Percentiles rank a stretch among this genome's conserved stretches.
phyloP scores from a whole-genome alignment of 2,797 vertebrate species.

The Sebastolobus altivelis region DNA sequence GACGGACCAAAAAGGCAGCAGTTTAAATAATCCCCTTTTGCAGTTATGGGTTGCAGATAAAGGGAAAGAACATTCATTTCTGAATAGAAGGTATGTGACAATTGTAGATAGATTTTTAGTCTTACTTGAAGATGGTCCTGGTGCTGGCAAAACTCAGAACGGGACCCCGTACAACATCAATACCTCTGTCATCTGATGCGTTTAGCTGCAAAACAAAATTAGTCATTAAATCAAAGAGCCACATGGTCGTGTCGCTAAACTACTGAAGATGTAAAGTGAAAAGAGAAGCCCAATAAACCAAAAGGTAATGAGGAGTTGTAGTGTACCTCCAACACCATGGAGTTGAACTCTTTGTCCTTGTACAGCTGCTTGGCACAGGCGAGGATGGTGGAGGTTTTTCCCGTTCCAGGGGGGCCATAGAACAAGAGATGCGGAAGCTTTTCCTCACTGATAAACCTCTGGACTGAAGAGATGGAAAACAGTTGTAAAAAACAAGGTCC shows the following conservation, averaged over 20 bases:
- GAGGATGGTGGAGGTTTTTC: constrained; percentile 97
- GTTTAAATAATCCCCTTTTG: not conserved
- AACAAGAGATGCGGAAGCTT: constrained; percentile 93
- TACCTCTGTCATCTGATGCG: constrained; percentile 96
- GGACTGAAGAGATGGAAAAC: constrained; percentile 82
- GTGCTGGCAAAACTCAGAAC: constrained; percentile 97
- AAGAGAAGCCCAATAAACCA: not conserved
- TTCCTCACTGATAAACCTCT: constrained; percentile 95
- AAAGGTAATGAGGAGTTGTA: not conserved
- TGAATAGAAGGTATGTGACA: not conserved
- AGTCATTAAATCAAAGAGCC: not conserved
- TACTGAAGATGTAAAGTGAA: not conserved
- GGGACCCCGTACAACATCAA: constrained; percentile 94
- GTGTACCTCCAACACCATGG: constrained; percentile 96
- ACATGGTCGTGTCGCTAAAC: not conserved
- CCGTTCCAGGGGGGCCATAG: constrained; percentile 97
- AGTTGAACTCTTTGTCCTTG: constrained; percentile 92
- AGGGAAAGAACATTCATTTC: not conserved
- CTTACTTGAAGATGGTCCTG: constrained; percentile 98
- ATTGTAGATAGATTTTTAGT: not conserved
- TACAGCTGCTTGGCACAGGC: constrained; percentile 95
- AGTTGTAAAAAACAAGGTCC: not conserved
- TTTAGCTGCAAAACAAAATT: constrained; percentile 87
- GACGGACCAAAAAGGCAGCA: not conserved
- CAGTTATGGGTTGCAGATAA: not conserved